phyloP scores from a whole-genome alignment of 1,140 invertebrate species.

The Sycophaga agraensis region DNA sequence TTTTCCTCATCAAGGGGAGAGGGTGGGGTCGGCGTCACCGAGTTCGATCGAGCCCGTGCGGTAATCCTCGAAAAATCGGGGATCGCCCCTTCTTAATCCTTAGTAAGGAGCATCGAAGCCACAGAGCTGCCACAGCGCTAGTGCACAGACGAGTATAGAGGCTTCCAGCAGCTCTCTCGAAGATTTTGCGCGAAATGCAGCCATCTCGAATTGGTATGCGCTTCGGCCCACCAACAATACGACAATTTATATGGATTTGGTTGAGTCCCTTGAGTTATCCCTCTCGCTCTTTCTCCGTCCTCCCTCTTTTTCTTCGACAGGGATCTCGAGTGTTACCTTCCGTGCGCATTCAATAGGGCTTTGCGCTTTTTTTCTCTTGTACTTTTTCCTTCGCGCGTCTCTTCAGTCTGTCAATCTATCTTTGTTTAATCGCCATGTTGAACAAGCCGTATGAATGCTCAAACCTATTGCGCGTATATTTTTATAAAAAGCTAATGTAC shows the following conservation, averaged over 20 bases:
- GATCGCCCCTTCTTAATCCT: constrained; percentile 20
- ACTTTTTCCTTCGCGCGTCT: constrained; percentile 28
- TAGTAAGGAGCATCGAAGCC: constrained; percentile 22
- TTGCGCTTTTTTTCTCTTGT: constrained; percentile 30
- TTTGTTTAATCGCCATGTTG: constrained; percentile 1
- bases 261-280: constrained; percentile 47
- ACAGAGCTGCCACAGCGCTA: background rate
- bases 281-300: constrained; percentile 50
- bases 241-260: constrained; percentile 59
- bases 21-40: constrained; percentile 2
- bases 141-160: constrained; percentile 1
- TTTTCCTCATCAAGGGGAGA: too few species aligned
- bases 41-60: constrained; percentile 17
- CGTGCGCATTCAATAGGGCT: constrained; percentile 51
- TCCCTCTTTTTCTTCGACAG: constrained; percentile 42
- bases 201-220: constrained; percentile 51
- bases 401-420: constrained; percentile 7
- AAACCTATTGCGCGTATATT: too few species aligned
- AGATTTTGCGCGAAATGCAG: constrained; percentile 40
- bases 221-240: constrained; percentile 50
- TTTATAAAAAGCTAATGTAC: too few species aligned
- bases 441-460: too few species aligned
- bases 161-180: constrained; percentile 33
- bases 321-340: constrained; percentile 54
- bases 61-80: constrained; percentile 19